Percentiles rank a stretch among this genome's conserved stretches.
phyloP scores from a whole-genome alignment of 92 coral and sea anemone species.

The Diadumene lineata region DNA sequence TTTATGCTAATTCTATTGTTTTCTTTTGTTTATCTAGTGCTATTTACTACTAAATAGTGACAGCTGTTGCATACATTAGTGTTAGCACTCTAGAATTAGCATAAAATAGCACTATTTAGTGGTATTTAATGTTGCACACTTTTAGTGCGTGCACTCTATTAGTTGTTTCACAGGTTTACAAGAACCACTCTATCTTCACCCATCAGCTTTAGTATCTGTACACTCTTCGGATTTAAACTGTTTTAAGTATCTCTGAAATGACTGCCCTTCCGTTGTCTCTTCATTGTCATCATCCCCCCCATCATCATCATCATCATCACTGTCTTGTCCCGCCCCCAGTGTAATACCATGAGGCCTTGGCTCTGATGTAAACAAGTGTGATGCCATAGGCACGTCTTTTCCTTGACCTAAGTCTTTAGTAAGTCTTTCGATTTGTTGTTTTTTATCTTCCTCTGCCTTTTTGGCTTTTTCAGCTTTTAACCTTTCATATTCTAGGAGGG shows the following conservation, averaged over 20 bases:
- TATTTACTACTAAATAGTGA: too few species aligned
- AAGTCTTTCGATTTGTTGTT: slow-evolving; percentile 72
- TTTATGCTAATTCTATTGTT: too few species aligned
- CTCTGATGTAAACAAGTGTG: slow-evolving; percentile 28
- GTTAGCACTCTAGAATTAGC: too few species aligned
- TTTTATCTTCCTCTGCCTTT: slow-evolving; percentile 49
- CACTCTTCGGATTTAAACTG: slow-evolving; percentile 39
- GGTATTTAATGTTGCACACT: too few species aligned
- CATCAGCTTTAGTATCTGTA: slow-evolving; percentile 4
- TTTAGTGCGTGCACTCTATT: too few species aligned
- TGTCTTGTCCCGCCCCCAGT: slow-evolving; percentile 71
- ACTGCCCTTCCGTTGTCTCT: slow-evolving; percentile 78
- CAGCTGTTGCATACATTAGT: too few species aligned
- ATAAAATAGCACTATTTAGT: too few species aligned
- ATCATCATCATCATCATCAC: slow-evolving; percentile 67
- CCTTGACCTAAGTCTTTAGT: slow-evolving; percentile 89
- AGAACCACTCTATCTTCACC: slow-evolving; percentile 7
- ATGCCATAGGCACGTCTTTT: slow-evolving; percentile 67
- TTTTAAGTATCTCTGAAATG: slow-evolving; percentile 82
- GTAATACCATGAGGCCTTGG: slow-evolving; percentile 55
- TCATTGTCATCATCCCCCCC: slow-evolving; percentile 56
- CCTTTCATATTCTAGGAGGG: slow-evolving; percentile 76
- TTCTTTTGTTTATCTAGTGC: too few species aligned
- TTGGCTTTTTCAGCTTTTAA: slow-evolving; percentile 71
- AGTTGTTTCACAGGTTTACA: too few species aligned